Evolutionary conservation across 2,888 invertebrate species (phyloP), one percentile per base, ranked within the genome.

Genomic region (Parnassius orleans): DNA sequence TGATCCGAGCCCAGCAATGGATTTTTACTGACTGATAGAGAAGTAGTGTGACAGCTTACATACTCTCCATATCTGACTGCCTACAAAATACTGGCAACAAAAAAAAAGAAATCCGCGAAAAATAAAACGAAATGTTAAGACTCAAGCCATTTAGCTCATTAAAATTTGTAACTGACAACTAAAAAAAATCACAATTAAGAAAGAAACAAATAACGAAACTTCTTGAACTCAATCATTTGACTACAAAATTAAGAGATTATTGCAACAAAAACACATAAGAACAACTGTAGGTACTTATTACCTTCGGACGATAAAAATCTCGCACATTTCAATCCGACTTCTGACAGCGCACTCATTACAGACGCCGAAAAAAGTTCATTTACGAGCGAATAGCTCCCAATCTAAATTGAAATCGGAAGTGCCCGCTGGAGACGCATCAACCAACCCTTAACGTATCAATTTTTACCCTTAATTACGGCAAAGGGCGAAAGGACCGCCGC

Each of bases 391-490:
- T 19, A 19, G 33, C 46, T 41, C 43, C 43, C 58, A 69, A 70
- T 72, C 68, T 71, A 68, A 69, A 72, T 71, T 69, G 67, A 71
- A 71, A 73, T 71, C 69, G 67, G 65, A 65, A 66, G 63, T 63
- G 60, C 57, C 14, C 63, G 24, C 48, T 56, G 54, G 61, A 66
- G 60, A 64, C 47, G 15, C 51, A 24, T 43, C 46, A 24, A 43
- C 70, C 75, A 70, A 72, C 70, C 72, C 74, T 79, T 84, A 83
- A 86, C 81, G 80, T 87, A 83, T 87, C 86, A 86, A 85, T 88
- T 83, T 48, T 81, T 80, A 79, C 81, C 84, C 80, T 71, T 87
- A 84, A 87, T 87, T 80, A 83, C 76, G 67, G 50, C 46, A 53
- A 19, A 57, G 68, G 67, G 63, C 64, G 63, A 55, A 54, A 65